Evolutionary conservation across 92 coral and sea anemone species (phyloP).

Genomic region (Pocillopora meandrina): DNA sequence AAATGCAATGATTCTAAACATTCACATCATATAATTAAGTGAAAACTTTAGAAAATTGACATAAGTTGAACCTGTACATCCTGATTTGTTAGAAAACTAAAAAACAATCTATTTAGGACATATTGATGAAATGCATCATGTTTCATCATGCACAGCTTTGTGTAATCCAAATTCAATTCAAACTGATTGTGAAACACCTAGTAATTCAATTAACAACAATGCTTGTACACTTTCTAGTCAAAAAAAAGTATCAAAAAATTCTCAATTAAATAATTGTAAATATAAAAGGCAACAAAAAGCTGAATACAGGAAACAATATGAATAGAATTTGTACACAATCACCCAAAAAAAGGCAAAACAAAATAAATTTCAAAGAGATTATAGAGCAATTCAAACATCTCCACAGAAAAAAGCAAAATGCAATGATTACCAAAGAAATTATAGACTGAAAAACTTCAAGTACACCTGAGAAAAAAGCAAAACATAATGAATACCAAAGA

Average conservation of each 20-base stretch:
- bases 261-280: too few species aligned
- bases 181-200: not conserved
- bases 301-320: constrained; percentile 1
- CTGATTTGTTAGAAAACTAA: constrained; percentile 32
- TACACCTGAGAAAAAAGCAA: too few species aligned
- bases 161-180: constrained; percentile 22
- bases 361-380: constrained; percentile 17
- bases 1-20: constrained; percentile 52
- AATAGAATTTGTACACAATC: constrained; percentile 15
- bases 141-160: constrained; percentile 34
- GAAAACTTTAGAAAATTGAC: constrained; percentile 48
- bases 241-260: too few species aligned
- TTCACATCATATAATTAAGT: constrained; percentile 26
- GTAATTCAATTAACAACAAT: constrained; percentile 29
- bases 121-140: constrained; percentile 63
- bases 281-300: too few species aligned
- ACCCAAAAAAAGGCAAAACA: not conserved
- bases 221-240: constrained; percentile 15
- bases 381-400: constrained; percentile 14
- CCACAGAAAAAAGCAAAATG: constrained; percentile 36
- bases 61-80: constrained; percentile 29
- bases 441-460: constrained; percentile 18
- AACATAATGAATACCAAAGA: constrained; percentile 1
- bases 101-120: constrained; percentile 57
- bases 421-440: constrained; percentile 32